Conservation (phyloP, 2,888 invertebrate species). For the Petrolisthes cinctipes region DNA sequence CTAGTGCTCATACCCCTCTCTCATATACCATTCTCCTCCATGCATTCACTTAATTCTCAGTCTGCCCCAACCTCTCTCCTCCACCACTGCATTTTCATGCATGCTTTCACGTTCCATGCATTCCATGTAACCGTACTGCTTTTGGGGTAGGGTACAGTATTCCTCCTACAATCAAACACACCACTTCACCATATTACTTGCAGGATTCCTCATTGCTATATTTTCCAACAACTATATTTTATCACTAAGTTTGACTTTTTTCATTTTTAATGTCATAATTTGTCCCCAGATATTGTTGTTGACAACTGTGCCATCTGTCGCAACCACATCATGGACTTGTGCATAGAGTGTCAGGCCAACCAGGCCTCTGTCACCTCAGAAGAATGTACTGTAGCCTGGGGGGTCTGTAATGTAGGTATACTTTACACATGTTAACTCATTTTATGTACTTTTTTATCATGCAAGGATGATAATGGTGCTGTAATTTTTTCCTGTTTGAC, state of each 20-base stretch:
- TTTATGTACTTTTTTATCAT: background rate
- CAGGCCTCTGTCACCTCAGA: slow-evolving; percentile 98
- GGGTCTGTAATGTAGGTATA: slow-evolving; percentile 85
- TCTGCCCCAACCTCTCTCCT: background rate
- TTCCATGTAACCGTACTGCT: no score
- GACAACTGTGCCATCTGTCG: slow-evolving; percentile 99
- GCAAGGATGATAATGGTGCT: no score
- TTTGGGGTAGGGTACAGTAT: no score
- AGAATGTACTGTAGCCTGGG: slow-evolving; percentile 99
- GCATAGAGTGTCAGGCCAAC: slow-evolving; percentile 98
- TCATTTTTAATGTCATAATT: slow-evolving; percentile 19
- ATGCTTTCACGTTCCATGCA: no score
- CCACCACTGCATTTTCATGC: background rate
- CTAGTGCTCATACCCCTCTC: background rate
- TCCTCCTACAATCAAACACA: no score
- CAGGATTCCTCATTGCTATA: no score
- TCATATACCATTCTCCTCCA: background rate
- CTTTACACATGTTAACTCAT: background rate
- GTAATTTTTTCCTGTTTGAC: no score
- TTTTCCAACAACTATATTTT: no score
- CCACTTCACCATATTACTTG: no score
- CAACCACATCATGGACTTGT: slow-evolving; percentile 99
- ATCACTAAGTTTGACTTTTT: no score
- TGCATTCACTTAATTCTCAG: background rate
- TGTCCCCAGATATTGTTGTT: slow-evolving; percentile 85